Evolutionary conservation across 1,140 invertebrate species (phyloP), one percentile per base, ranked within the genome.

Genomic region (Neodiprion lecontei): DNA sequence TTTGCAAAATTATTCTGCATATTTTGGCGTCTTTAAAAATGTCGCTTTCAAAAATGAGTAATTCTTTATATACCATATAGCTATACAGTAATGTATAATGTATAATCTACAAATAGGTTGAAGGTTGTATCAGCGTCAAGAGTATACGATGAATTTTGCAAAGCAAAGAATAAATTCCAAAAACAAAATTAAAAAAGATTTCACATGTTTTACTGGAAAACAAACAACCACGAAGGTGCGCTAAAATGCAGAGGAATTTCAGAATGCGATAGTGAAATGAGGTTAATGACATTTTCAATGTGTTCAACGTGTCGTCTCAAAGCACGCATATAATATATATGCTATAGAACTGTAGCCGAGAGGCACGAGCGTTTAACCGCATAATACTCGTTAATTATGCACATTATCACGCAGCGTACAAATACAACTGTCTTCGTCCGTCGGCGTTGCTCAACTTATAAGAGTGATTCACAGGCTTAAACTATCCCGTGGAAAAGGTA

Each of bases 401-500:
- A 61, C 53, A 61, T 61, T 61, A 61, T 61, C 53, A 61, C 53
- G 53, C 53, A 61, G n/a, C 53, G 53, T 61, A 61, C 53, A 61
- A 61, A 61, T 61, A 61, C 53, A 61, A 61, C 53, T 61, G 53
- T 61, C 53, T 12, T 61, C 53, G 53, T 61, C n/a, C 53, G 9
- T 61, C n/a, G 11, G 53, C 5, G 53, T 3, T 17, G 53, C 53
- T 12, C 53, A 17, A 5, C 53, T 61, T 61, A 17, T 61, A 61
- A 61, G 5, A 61, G 53, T 61, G 11, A 61, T 8, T 5, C 53
- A 12, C 11, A 61, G 53, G n/a, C 53, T 61, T 61, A 14, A 40
- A 40, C 28, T 40, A 40, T 40, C 28, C 28, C 28, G 5, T 40
- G 2, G 28, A 40, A 3, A 5, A 40, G 28, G 5, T 40, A 40